These are phyloP conservation scores for Laothoe populi DNA, from an alignment of 2,888 invertebrate genomes.

Conservation along the genomic window DNA sequence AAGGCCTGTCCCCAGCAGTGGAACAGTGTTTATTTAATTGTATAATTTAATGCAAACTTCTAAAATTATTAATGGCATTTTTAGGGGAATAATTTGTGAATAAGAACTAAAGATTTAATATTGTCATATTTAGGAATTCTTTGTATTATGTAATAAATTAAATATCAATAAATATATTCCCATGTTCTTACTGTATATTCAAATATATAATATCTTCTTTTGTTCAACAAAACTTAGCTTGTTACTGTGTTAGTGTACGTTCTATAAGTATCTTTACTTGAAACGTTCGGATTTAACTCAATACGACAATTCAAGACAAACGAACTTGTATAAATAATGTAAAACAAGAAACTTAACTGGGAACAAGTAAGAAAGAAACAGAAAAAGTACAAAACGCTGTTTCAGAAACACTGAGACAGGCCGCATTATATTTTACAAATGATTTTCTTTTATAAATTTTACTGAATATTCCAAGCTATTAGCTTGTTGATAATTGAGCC, in stretches of 20 bases:
- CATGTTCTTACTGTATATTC: too few relatives aligned
- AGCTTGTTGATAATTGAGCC: not conserved
- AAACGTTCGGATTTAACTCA: conserved; percentile 1
- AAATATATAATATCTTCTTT: too few relatives aligned
- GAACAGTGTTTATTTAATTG: too few relatives aligned
- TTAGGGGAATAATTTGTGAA: too few relatives aligned
- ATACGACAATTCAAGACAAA: not conserved
- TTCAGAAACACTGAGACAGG: not conserved
- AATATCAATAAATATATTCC: too few relatives aligned
- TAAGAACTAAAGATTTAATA: too few relatives aligned
- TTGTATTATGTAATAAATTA: too few relatives aligned
- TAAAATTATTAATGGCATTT: too few relatives aligned
- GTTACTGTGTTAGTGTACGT: not conserved
- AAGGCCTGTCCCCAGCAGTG: too few relatives aligned
- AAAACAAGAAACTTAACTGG: conserved; percentile 9
- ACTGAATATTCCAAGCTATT: not conserved
- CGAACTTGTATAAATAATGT: conserved; percentile 7
- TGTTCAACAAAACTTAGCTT: not conserved
- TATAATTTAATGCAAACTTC: too few relatives aligned
- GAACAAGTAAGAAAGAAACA: conserved; percentile 7
- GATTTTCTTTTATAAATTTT: not conserved
- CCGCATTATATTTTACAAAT: not conserved
- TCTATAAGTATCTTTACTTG: not conserved
- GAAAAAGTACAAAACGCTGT: not conserved
- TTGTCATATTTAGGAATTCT: too few relatives aligned